Evolutionary conservation across 2,113 vertebrate genomes (phyloP).

Genomic region (Anser brachyrhynchus): DNA sequence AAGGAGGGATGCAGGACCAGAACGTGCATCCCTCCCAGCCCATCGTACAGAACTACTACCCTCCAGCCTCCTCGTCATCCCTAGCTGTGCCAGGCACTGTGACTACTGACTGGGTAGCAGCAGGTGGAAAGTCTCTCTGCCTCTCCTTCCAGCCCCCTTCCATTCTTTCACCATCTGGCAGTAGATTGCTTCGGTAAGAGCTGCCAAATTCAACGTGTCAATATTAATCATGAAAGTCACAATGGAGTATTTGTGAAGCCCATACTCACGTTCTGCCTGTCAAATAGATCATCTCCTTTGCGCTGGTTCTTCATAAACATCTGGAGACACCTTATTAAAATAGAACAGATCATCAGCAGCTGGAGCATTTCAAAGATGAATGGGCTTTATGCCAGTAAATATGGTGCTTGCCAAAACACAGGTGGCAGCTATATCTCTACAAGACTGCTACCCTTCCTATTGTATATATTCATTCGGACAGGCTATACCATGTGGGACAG

Average conservation of each 20-base stretch:
- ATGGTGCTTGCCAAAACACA: constrained; percentile 29
- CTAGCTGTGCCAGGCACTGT: not conserved
- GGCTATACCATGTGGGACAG: not conserved
- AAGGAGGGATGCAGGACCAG: not conserved
- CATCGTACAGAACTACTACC: too few species aligned
- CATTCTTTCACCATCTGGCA: constrained; percentile 37
- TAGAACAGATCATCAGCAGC: constrained; percentile 44
- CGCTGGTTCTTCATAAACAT: constrained; percentile 79
- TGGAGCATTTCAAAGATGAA: constrained; percentile 21
- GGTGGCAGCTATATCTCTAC: not conserved
- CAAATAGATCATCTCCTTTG: constrained; percentile 79
- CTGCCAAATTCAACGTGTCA: constrained; percentile 58
- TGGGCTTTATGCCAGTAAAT: constrained; percentile 40
- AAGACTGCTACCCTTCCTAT: not conserved
- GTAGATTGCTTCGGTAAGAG: not conserved
- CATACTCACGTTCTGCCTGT: constrained; percentile 71
- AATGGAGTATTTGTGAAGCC: not conserved
- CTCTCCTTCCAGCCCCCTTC: constrained; percentile 1
- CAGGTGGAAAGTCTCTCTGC: constrained; percentile 20
- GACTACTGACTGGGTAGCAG: not conserved
- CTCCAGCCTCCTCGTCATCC: not conserved
- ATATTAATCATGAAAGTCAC: constrained; percentile 31
- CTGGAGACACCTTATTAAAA: constrained; percentile 79
- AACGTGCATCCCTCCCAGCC: not conserved
- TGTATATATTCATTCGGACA: not conserved